Conservation (phyloP, 92 coral and sea anemone species). For the Porites divaricata region DNA sequence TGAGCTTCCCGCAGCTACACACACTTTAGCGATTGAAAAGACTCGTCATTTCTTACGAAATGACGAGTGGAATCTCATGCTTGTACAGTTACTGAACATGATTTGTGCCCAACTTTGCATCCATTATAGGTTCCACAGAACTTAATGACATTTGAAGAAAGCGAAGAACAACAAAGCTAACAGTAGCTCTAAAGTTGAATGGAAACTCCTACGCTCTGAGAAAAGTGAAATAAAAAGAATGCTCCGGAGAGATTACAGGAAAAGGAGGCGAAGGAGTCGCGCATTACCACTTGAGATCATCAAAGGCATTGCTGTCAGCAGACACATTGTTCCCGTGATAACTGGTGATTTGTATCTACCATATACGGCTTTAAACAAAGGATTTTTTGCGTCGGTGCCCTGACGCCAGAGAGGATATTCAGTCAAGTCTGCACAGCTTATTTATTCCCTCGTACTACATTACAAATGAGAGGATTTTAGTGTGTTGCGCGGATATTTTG, state of each 20-base stretch:
- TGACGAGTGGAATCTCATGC: background rate
- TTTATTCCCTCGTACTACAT: background rate
- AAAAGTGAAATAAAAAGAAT: background rate
- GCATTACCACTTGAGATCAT: background rate
- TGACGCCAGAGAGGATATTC: background rate
- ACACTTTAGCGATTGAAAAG: no score
- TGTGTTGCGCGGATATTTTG: background rate
- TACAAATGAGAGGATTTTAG: background rate
- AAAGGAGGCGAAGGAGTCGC: background rate
- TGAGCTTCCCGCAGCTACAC: no score
- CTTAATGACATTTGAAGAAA: conserved; percentile 90
- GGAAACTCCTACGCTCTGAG: background rate
- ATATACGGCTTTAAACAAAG: background rate
- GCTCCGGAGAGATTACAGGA: background rate
- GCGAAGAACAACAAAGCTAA: conserved; percentile 66
- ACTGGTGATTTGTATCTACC: background rate
- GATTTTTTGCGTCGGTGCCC: background rate
- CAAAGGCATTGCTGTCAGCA: background rate
- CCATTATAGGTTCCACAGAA: conserved; percentile 78
- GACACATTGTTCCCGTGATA: background rate
- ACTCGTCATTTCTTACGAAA: no score
- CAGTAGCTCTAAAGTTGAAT: background rate
- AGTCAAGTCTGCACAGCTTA: background rate
- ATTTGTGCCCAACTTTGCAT: background rate
- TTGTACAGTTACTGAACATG: background rate